Percentiles rank a stretch among this genome's conserved stretches.
These are phyloP conservation scores for Paedocypris sp. DNA, from an alignment of 2,113 vertebrate genomes.

Conservation along the genomic window DNA sequence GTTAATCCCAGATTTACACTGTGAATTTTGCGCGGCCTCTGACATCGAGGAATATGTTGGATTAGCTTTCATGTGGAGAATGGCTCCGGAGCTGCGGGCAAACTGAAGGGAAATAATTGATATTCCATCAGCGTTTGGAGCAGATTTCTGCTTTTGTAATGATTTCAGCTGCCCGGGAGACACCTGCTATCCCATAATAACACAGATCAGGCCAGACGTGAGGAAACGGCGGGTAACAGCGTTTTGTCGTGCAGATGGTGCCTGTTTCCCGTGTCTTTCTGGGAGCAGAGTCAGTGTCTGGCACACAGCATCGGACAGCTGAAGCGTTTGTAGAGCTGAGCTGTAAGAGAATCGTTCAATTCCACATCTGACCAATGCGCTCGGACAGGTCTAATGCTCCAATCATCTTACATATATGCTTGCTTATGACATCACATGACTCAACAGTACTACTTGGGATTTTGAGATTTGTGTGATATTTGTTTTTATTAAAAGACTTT, in stretches of 20 bases:
- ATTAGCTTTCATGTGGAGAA: no score
- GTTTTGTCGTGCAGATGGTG: slow-evolving; percentile 12
- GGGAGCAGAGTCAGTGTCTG: neutral
- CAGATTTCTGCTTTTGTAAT: slow-evolving; percentile 7
- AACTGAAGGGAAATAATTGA: slow-evolving; percentile 6
- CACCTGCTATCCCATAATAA: slow-evolving; percentile 6
- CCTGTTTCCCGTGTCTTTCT: neutral
- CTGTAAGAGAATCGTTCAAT: no score
- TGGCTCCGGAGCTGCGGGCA: no score
- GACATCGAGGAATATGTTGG: neutral
- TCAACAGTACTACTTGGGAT: no score
- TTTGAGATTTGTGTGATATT: no score
- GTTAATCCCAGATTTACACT: neutral
- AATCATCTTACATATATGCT: no score
- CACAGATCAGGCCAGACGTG: neutral
- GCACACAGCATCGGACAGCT: no score
- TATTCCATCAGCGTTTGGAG: neutral
- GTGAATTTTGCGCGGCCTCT: neutral
- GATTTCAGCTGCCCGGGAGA: slow-evolving; percentile 13
- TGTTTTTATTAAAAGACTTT: no score
- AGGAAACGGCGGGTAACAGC: neutral
- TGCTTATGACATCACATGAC: no score
- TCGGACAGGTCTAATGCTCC: no score
- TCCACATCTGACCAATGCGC: no score
- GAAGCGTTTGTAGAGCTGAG: no score